Percentiles rank a stretch among this genome's conserved stretches.
Conservation (phyloP, 2,113 vertebrate genomes). For the Meriones unguiculatus region DNA sequence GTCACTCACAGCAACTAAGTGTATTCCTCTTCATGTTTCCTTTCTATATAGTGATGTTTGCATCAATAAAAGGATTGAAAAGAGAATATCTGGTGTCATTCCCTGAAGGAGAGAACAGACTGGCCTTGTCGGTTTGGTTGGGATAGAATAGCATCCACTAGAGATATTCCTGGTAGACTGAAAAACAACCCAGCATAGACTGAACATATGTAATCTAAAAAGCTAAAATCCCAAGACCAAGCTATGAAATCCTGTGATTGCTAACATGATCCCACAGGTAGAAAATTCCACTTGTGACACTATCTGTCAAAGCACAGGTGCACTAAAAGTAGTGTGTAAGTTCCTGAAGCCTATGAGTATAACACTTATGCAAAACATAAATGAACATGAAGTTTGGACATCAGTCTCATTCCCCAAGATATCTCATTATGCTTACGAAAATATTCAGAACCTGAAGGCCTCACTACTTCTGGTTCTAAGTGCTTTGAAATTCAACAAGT, state of each 20-base stretch:
- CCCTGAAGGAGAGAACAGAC: not conserved
- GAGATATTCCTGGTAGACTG: not conserved
- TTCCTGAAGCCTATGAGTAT: not conserved
- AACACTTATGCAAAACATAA: not conserved
- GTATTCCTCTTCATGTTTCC: slow-evolving; percentile 19
- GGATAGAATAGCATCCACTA: not conserved
- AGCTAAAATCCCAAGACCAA: not conserved
- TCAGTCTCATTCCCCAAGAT: not conserved
- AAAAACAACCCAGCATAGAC: not conserved
- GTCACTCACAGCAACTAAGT: slow-evolving; percentile 4
- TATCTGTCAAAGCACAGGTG: not conserved
- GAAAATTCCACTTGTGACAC: not conserved
- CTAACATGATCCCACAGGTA: not conserved
- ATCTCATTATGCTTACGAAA: not conserved
- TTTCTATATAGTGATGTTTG: not conserved
- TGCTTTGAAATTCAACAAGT: not conserved
- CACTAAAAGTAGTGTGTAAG: not conserved
- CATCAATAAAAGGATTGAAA: not conserved
- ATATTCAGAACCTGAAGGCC: not conserved
- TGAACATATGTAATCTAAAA: not conserved
- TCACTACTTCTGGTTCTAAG: not conserved
- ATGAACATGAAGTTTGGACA: not conserved
- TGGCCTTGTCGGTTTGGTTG: not conserved
- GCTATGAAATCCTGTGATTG: not conserved
- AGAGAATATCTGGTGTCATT: not conserved